phyloP scores from a whole-genome alignment of 2,113 vertebrate species.

The Rana temporaria region DNA sequence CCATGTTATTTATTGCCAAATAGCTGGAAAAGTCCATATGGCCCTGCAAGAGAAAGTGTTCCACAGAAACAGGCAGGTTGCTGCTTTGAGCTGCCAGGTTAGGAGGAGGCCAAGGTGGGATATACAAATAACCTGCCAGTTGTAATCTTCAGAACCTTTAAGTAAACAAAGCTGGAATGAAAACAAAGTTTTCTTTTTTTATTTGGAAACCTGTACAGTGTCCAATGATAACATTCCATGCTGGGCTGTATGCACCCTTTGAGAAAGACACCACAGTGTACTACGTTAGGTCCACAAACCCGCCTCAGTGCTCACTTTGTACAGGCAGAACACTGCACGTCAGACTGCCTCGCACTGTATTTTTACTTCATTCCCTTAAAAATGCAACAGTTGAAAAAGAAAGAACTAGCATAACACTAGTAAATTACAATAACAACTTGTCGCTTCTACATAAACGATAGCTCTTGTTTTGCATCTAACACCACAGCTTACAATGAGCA shows the following conservation, averaged over 20 bases:
- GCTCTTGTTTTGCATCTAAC: conserved; percentile 54
- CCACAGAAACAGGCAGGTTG: conserved; percentile 64
- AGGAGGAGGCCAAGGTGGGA: conserved; percentile 56
- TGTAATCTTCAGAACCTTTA: conserved; percentile 73
- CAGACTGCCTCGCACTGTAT: conserved; percentile 59
- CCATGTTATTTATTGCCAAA: conserved; percentile 52
- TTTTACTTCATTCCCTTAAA: conserved; percentile 63
- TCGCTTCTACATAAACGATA: conserved; percentile 51
- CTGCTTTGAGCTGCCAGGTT: conserved; percentile 50
- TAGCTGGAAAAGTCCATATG: conserved; percentile 49
- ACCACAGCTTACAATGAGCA: conserved; percentile 4
- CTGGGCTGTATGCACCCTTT: conserved; percentile 62
- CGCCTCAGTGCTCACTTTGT: conserved; percentile 70
- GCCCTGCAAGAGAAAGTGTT: conserved; percentile 36
- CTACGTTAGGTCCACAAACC: conserved; percentile 49
- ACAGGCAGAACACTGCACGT: conserved; percentile 49
- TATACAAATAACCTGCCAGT: conserved; percentile 70
- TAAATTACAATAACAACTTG: conserved; percentile 55
- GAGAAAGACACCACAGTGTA: conserved; percentile 74
- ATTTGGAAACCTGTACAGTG: conserved; percentile 69
- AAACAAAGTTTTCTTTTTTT: conserved; percentile 65
- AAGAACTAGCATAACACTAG: conserved; percentile 60
- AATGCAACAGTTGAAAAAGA: conserved; percentile 38
- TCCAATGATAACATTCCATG: conserved; percentile 77
- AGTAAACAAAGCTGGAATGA: conserved; percentile 75